A percentile compares a stretch with the other conserved stretches of the same genome.
These are phyloP conservation scores for Magallana ariakensis DNA, from an alignment of 1,140 invertebrate genomes.

Conservation along the genomic window DNA sequence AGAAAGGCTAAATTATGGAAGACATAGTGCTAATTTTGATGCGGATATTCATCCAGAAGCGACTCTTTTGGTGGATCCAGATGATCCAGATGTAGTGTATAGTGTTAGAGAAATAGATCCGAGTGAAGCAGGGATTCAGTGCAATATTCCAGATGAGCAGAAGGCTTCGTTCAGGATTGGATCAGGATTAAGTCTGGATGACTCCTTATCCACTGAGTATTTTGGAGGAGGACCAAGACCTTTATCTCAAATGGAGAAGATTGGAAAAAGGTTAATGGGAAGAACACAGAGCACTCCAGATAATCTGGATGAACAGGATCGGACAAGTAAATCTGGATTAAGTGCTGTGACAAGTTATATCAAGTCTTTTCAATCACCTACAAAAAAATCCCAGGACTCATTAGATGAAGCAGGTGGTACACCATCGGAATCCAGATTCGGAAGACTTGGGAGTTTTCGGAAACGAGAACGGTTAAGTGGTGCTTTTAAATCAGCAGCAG, in stretches of 20 bases:
- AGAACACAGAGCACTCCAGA: conserved; percentile 69
- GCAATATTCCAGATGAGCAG: conserved; percentile 40
- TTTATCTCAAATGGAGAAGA: conserved; percentile 60
- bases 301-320: conserved; percentile 52
- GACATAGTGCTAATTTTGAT: conserved; percentile 1
- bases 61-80: conserved; percentile 29
- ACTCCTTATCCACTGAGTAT: conserved; percentile 25
- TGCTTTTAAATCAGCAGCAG: conserved; percentile 85
- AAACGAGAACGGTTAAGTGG: conserved; percentile 74
- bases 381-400: conserved; percentile 60
- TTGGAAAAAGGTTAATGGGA: conserved; percentile 63
- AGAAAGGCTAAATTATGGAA: background rate
- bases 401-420: conserved; percentile 53
- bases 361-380: conserved; percentile 49
- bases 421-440: conserved; percentile 57
- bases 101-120: conserved; percentile 11
- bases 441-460: conserved; percentile 62
- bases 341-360: conserved; percentile 53
- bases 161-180: conserved; percentile 48
- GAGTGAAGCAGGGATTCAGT: conserved; percentile 40
- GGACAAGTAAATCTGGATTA: conserved; percentile 21
- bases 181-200: conserved; percentile 52
- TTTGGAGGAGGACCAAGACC: conserved; percentile 38
- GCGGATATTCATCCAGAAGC: conserved; percentile 33
- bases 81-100: conserved; percentile 9